Evolutionary conservation across 2,113 vertebrate genomes (phyloP), one percentile per base, ranked within the genome.

Genomic region (Tachysurus fulvidraco): DNA sequence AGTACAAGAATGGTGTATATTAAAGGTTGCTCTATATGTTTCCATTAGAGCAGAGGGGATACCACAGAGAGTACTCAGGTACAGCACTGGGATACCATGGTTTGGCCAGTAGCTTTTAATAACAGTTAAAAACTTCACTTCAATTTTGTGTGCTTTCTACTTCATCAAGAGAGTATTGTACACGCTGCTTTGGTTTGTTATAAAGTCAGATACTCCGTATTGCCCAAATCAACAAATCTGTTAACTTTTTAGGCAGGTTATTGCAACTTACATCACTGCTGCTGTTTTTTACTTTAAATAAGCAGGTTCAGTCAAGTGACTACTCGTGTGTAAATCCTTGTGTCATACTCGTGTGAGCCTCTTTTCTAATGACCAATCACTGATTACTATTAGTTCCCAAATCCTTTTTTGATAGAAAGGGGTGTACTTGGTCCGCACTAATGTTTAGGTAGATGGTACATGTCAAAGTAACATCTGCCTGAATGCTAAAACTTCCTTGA

Each of bases 1-100:
- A 92, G 89, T 90, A 87, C 89, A 86, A 90, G 89, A 64, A 41
- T 85, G 85, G 25, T 14, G 86, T 89, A 36, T 86, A 88, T 92
- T 88, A 71, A 81, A 84, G 90, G 76, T 87, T 88, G 88, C 74
- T 62, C 54, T 46, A 46, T 60, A 69, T 87, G 81, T 86, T 65
- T 71, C 55, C 67, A 59, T 73, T 19, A 84, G n/a, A 36, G 60
- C 73, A 74, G 46, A 71, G n/a, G 23, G 28, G 54, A 85, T 65
- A 30, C 65, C 54, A 54, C 28, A 83, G 73, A 46, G 41, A 62
- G 28, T 21, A 85, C 81, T 71, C 21, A 92, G 88, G 91, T 88
- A 52, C 14, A 77, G 5, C 4, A 8, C 13, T 74, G 71, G 9
- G 7, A 21, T 71, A 41, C 36, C 17, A 19, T 41, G 28, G 30